Percentiles rank a stretch among this genome's conserved stretches.
phyloP scores from a whole-genome alignment of 2,113 vertebrate genomes.

The Laticauda laticaudata region DNA sequence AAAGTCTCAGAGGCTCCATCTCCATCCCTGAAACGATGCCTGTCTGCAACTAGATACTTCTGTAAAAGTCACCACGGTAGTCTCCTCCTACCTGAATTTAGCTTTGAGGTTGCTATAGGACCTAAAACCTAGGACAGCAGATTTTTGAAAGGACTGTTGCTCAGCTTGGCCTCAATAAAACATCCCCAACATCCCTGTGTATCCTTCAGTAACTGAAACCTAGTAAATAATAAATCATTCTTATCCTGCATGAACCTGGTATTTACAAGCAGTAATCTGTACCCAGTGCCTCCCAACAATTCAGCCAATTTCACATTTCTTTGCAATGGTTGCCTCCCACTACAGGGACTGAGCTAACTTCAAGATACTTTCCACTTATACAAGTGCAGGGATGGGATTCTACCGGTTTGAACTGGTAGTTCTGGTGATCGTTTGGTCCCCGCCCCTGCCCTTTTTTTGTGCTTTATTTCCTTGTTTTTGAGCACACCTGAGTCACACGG shows the following conservation, averaged over 20 bases:
- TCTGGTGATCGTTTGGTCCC: too few species aligned
- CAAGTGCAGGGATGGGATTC: too few species aligned
- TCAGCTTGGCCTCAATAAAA: not conserved
- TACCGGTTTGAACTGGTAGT: too few species aligned
- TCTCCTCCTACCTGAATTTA: not conserved
- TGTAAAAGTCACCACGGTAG: not conserved
- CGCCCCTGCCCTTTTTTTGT: too few species aligned
- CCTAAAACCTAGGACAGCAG: not conserved
- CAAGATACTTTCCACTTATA: not conserved
- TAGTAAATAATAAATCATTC: not conserved
- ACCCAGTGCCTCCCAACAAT: not conserved
- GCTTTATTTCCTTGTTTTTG: too few species aligned
- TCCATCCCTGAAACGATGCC: not conserved
- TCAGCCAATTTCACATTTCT: not conserved
- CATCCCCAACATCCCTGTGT: not conserved
- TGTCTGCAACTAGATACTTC: not conserved
- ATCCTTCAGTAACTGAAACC: not conserved
- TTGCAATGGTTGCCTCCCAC: not conserved
- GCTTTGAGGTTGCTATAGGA: not conserved
- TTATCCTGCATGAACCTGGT: not conserved
- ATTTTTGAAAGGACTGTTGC: not conserved
- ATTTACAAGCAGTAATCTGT: not conserved
- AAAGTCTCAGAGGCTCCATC: not conserved
- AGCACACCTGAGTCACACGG: too few species aligned
- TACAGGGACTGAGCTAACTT: not conserved